phyloP scores from a whole-genome alignment of 2,888 invertebrate genomes.

The Pterobdella sp. region DNA sequence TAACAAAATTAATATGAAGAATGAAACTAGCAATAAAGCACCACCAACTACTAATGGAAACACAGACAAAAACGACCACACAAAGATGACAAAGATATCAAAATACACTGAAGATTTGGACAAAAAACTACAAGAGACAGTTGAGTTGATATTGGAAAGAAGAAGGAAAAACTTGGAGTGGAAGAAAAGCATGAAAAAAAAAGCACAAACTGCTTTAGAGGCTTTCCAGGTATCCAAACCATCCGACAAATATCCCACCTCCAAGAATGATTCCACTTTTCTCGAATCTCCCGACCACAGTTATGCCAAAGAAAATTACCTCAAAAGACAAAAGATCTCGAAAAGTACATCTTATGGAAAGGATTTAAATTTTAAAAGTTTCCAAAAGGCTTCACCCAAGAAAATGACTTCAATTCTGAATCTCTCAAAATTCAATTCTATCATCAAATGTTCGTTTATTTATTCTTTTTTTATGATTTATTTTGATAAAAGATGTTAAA shows the following conservation, averaged over 20 bases:
- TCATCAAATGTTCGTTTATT: background rate
- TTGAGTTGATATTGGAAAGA: background rate
- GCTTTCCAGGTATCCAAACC: background rate
- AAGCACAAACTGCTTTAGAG: background rate
- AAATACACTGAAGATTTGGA: background rate
- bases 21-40: too few species aligned
- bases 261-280: too few species aligned
- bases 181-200: background rate
- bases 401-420: slow-evolving; percentile 7
- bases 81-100: too few species aligned
- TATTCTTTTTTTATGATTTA: too few species aligned
- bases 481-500: too few species aligned
- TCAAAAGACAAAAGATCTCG: background rate
- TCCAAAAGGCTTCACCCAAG: background rate
- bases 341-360: background rate
- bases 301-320: background rate
- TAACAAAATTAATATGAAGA: too few species aligned
- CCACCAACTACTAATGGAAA: too few species aligned
- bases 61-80: too few species aligned
- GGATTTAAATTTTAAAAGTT: too few species aligned
- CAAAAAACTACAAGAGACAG: slow-evolving; percentile 8
- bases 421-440: slow-evolving; percentile 1
- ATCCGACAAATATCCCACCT: background rate
- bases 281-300: background rate
- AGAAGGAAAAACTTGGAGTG: background rate